These are phyloP conservation scores for Herpailurus yagouaroundi DNA, from an alignment of 2,113 vertebrate genomes.

Conservation along the genomic window DNA sequence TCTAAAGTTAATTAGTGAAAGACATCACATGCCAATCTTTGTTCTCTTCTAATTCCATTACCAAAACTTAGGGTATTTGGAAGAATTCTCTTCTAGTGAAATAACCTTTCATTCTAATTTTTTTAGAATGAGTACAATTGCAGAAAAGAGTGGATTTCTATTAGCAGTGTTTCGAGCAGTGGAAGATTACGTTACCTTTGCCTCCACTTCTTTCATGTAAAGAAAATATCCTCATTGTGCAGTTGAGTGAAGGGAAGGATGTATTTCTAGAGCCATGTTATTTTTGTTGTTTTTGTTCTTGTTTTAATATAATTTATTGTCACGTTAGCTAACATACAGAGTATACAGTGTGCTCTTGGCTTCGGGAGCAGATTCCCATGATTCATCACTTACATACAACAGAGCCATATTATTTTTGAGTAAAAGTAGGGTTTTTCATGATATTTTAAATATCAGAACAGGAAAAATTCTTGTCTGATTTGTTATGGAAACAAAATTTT, in stretches of 20 bases:
- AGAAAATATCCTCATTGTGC: slow-evolving; percentile 27
- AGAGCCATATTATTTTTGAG: not conserved
- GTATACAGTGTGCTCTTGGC: too few species aligned
- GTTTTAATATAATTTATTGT: too few species aligned
- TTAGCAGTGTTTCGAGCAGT: not conserved
- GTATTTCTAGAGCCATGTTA: slow-evolving; percentile 14
- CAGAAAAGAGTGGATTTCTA: not conserved
- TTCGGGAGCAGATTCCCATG: too few species aligned
- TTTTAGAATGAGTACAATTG: not conserved
- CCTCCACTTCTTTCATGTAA: not conserved
- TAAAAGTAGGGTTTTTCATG: not conserved
- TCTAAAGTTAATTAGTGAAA: slow-evolving; percentile 19
- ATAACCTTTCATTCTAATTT: not conserved
- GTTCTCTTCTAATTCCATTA: not conserved
- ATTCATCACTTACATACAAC: too few species aligned
- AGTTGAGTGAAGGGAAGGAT: not conserved
- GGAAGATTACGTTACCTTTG: not conserved
- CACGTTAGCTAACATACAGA: too few species aligned
- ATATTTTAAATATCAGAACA: slow-evolving; percentile 49
- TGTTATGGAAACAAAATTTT: slow-evolving; percentile 53
- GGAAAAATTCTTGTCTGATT: slow-evolving; percentile 5
- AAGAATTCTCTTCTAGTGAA: not conserved
- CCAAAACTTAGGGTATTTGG: not conserved
- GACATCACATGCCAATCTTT: not conserved
- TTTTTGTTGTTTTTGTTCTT: not conserved